Conservation (phyloP, 1,140 invertebrate genomes). For the Pristionchus pacificus region DNA sequence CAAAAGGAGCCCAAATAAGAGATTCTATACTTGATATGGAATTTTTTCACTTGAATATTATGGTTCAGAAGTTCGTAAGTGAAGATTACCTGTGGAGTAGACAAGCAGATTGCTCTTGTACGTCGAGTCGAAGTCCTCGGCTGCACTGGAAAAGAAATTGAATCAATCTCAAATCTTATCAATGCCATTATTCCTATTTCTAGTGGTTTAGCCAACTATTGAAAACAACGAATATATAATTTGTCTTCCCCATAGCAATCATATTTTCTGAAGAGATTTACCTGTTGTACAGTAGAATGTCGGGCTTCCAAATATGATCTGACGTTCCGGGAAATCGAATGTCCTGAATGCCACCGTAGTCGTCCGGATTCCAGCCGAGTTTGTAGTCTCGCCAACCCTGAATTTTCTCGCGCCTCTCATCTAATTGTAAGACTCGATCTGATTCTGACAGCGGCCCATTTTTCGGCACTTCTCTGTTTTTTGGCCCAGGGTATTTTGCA, state of each 20-base stretch:
- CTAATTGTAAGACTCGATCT: too few species aligned
- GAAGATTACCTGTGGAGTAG: constrained; percentile 20
- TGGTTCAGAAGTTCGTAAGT: too few species aligned
- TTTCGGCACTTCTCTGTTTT: too few species aligned
- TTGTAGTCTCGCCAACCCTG: constrained; percentile 98
- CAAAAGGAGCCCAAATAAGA: not conserved
- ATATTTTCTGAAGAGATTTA: constrained; percentile 58
- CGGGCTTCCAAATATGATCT: constrained; percentile 92
- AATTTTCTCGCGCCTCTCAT: too few species aligned
- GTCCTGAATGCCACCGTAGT: constrained; percentile 90
- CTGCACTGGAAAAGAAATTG: constrained; percentile 70
- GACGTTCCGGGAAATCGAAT: constrained; percentile 91
- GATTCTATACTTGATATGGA: too few species aligned
- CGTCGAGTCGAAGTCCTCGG: constrained; percentile 63
- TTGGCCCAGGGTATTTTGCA: too few species aligned
- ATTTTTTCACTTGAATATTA: too few species aligned
- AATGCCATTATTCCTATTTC: too few species aligned
- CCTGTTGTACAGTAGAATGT: constrained; percentile 99
- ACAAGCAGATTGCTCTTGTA: constrained; percentile 39
- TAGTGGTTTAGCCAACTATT: too few species aligned
- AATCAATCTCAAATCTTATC: constrained; percentile 13
- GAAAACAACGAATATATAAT: too few species aligned
- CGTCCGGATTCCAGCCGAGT: constrained; percentile 87
- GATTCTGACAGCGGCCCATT: too few species aligned
- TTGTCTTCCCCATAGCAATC: too few species aligned